Percentiles rank a stretch among this genome's conserved stretches.
Conservation (phyloP, 2,113 vertebrate genomes). For the Chionomys nivalis region DNA sequence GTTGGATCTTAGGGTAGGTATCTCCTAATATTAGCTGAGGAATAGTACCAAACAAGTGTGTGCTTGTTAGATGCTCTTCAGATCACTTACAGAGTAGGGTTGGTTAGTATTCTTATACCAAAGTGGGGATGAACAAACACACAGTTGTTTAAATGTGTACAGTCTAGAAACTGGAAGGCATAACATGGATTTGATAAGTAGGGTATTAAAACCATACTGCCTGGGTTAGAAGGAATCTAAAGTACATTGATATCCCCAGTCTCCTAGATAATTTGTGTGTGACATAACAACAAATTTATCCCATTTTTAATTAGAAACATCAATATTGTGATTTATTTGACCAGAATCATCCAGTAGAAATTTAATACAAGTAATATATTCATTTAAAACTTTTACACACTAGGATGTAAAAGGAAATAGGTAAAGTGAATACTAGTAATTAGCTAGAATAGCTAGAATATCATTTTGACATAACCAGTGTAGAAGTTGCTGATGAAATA, state of each 20-base stretch:
- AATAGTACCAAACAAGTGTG: not conserved
- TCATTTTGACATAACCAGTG: slow-evolving; percentile 5
- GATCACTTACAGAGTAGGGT: not conserved
- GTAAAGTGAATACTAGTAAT: slow-evolving; percentile 27
- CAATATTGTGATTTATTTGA: slow-evolving; percentile 24
- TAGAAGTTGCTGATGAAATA: slow-evolving; percentile 45
- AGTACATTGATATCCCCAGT: slow-evolving; percentile 20
- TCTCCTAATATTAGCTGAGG: slow-evolving; percentile 46
- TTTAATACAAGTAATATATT: not conserved
- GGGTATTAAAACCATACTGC: too few relatives aligned
- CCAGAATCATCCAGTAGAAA: slow-evolving; percentile 1
- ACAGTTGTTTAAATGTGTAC: too few relatives aligned
- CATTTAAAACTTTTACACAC: slow-evolving; percentile 17
- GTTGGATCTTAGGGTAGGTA: slow-evolving; percentile 11
- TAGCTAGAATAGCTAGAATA: not conserved
- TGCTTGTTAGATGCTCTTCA: slow-evolving; percentile 27
- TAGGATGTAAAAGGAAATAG: slow-evolving; percentile 46
- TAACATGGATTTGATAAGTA: too few relatives aligned
- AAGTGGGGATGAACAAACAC: not conserved
- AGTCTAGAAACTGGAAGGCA: too few relatives aligned
- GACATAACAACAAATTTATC: slow-evolving; percentile 50
- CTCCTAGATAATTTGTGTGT: slow-evolving; percentile 19
- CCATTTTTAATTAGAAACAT: slow-evolving; percentile 61
- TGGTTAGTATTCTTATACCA: not conserved
- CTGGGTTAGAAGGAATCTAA: slow-evolving; percentile 53